Conservation (phyloP, 2,888 invertebrate genomes). For the Gasteruption jaculator region DNA sequence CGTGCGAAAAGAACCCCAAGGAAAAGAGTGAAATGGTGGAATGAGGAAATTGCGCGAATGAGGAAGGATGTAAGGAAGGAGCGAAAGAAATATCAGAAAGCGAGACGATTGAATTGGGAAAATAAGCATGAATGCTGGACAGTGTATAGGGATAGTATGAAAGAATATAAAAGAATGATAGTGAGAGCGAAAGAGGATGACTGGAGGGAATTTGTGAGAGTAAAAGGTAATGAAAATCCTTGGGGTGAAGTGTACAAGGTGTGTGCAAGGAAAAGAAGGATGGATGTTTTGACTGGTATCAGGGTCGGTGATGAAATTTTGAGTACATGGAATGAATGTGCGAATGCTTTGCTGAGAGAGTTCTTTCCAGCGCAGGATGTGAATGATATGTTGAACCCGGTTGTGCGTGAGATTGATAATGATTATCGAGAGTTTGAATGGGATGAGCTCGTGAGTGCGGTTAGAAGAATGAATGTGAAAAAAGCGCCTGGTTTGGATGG, state of each 20-base stretch:
- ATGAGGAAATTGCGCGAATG: background rate
- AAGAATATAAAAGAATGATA: constrained; percentile 1
- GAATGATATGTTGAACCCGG: background rate
- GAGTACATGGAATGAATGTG: constrained; percentile 1
- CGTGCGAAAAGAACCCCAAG: too few species aligned
- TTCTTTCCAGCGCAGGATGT: background rate
- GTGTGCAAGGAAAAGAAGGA: background rate
- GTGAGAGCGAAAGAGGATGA: constrained; percentile 6
- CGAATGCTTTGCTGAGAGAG: background rate
- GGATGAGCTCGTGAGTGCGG: too few species aligned
- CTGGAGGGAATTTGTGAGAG: constrained; percentile 6
- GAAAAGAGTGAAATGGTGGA: constrained; percentile 1
- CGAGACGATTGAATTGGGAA: too few species aligned
- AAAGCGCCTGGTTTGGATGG: too few species aligned
- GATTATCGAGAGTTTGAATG: background rate
- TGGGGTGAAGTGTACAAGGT: constrained; percentile 10
- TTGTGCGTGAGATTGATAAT: too few species aligned
- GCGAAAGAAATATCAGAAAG: background rate
- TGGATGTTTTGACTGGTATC: background rate
- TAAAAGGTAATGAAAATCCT: background rate
- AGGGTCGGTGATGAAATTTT: background rate
- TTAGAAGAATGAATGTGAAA: too few species aligned
- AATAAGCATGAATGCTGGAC: background rate
- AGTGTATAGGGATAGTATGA: background rate
- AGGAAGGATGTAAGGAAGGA: constrained; percentile 1